Evolutionary conservation across 2,113 vertebrate genomes (phyloP), one percentile per base, ranked within the genome.

Genomic region (Globicephala melas): DNA sequence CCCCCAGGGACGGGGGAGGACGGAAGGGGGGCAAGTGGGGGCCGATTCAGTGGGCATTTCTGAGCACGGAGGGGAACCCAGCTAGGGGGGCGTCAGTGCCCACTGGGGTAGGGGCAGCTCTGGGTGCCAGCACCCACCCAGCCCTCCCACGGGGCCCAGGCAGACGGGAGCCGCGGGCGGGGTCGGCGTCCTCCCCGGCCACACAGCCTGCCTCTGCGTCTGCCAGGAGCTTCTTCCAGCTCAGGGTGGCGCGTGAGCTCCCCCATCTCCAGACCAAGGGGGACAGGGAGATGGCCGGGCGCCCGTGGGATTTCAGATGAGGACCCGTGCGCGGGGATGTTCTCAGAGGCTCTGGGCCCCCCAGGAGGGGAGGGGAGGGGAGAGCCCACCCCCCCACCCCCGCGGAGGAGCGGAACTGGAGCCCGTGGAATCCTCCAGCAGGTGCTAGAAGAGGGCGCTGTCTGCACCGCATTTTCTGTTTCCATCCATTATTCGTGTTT

Each of bases 151-250:
- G 1, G 21, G 18, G 33, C 50, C 60, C 47, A 9, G 33, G 86
- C 31, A 4, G 18, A 25, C 2, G 0, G 3, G 14, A 1, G 36
- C 7, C 3, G 4, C 6, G 10, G n/a, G 14, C 20, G 23, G 26
- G 26, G 12, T 53, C 3, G 0, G 9, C 7, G 1, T 14, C 2
- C 33, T 6, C 5, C 80, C 23, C 2, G 36, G 62, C 25, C 18
- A 2, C 84, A 65, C 2, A 0, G 38, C 28, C 0, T 21, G 50
- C 33, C 70, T 53, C 60, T 3, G 1, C 0, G 0, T 20, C 65
- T 14, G 28, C 21, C 2, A 3, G 18, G 2, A 15, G 7, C 2
- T 6, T 20, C 18, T 14, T 13, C 55, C 38, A 1, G 8, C 36
- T 2, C 33, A 21, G 6, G 2, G 0, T 6, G 18, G 36, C 86